A percentile compares a stretch with the other conserved stretches of the same genome.
phyloP scores from a whole-genome alignment of 1,140 invertebrate genomes.

The Pogonognathellus flavescens region DNA sequence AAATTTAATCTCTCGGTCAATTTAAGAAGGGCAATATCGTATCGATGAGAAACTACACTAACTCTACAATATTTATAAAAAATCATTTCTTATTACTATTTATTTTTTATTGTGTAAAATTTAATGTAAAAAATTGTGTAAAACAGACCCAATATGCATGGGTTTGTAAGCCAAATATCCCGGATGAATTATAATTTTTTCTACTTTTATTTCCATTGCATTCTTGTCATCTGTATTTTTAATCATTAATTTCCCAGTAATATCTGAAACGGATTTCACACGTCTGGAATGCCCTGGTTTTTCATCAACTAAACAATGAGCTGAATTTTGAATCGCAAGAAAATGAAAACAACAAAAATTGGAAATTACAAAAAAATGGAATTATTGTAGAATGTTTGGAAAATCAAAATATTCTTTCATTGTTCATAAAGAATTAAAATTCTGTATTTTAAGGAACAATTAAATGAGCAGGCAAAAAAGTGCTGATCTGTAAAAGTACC shows the following conservation, averaged over 20 bases:
- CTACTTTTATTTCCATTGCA: background rate
- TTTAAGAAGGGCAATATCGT: background rate
- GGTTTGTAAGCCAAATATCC: conserved; percentile 5
- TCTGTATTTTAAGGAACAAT: too few relatives aligned
- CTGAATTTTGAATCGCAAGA: background rate
- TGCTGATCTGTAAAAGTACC: background rate
- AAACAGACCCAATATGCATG: background rate
- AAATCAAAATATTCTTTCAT: too few relatives aligned
- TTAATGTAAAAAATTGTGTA: too few relatives aligned
- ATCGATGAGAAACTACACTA: background rate
- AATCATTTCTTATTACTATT: background rate
- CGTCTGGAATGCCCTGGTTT: background rate
- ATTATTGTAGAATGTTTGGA: background rate
- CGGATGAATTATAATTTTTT: background rate
- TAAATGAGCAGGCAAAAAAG: too few relatives aligned
- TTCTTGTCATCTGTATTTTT: background rate
- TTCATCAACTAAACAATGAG: conserved; percentile 7
- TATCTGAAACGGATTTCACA: background rate
- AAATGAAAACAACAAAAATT: background rate
- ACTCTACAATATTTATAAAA: background rate
- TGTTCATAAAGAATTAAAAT: too few relatives aligned
- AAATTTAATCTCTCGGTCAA: background rate
- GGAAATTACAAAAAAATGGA: too few relatives aligned
- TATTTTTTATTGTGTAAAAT: background rate
- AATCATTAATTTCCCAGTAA: background rate